These are phyloP conservation scores for Stratiomys singularior DNA, from an alignment of 2,888 invertebrate genomes.

Conservation along the genomic window DNA sequence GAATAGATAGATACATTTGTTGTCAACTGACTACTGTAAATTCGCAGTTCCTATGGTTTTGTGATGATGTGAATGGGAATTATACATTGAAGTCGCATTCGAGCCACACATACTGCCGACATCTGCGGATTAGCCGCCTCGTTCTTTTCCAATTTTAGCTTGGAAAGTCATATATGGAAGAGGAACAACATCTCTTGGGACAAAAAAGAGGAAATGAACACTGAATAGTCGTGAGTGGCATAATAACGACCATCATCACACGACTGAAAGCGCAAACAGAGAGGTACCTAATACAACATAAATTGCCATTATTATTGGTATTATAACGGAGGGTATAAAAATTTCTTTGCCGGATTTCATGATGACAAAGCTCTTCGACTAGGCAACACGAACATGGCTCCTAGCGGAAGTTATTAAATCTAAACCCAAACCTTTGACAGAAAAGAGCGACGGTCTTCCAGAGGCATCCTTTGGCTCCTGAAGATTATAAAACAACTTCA, in stretches of 20 bases:
- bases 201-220: constrained; percentile 43
- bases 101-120: constrained; percentile 25
- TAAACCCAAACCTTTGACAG: no score
- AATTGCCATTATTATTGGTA: background rate
- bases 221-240: constrained; percentile 40
- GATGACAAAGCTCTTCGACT: constrained; percentile 23
- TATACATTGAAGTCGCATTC: constrained; percentile 1
- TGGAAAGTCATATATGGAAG: constrained; percentile 39
- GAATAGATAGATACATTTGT: background rate
- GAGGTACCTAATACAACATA: constrained; percentile 4
- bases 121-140: constrained; percentile 37
- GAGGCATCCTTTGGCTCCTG: no score
- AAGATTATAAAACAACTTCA: no score
- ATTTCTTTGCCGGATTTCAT: constrained; percentile 8
- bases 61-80: constrained; percentile 21
- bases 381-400: background rate
- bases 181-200: constrained; percentile 35
- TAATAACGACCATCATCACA: constrained; percentile 38
- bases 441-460: no score
- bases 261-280: constrained; percentile 1
- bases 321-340: background rate
- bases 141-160: constrained; percentile 38
- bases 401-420: no score
- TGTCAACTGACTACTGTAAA: background rate
- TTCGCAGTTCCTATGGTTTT: background rate